A percentile compares a stretch with the other conserved stretches of the same genome.
These are phyloP conservation scores for Dicrostonyx torquatus DNA, from an alignment of 2,797 vertebrate genomes.

Conservation along the genomic window DNA sequence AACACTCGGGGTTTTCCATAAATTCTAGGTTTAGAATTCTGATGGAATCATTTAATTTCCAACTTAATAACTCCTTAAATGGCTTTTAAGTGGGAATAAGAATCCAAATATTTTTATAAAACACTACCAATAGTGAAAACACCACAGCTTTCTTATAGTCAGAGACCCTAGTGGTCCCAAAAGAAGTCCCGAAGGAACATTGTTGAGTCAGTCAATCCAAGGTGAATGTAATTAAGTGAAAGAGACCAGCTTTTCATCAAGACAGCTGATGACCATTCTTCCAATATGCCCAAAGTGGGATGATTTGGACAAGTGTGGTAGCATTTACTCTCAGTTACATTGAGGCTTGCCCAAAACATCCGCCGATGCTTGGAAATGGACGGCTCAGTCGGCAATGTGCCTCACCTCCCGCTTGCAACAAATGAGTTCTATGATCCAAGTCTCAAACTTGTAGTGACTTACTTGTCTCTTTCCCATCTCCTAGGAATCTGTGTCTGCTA, in stretches of 20 bases:
- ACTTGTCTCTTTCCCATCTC: conserved; percentile 3
- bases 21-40: conserved; percentile 53
- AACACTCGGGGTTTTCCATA: conserved; percentile 40
- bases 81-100: conserved; percentile 11
- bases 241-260: background rate
- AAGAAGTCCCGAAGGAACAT: background rate
- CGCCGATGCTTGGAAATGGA: background rate
- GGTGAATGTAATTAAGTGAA: background rate
- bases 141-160: conserved; percentile 8
- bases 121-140: conserved; percentile 21
- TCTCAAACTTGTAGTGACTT: background rate
- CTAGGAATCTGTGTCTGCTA: background rate
- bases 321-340: background rate
- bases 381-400: background rate
- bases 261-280: background rate
- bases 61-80: background rate
- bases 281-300: background rate
- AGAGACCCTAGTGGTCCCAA: background rate
- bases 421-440: background rate
- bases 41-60: conserved; percentile 24
- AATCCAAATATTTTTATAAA: conserved; percentile 17
- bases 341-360: background rate
- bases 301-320: background rate
- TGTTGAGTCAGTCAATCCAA: background rate
- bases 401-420: background rate